phyloP scores from a whole-genome alignment of 2,113 vertebrate species.

The Platycercus adscitus region DNA sequence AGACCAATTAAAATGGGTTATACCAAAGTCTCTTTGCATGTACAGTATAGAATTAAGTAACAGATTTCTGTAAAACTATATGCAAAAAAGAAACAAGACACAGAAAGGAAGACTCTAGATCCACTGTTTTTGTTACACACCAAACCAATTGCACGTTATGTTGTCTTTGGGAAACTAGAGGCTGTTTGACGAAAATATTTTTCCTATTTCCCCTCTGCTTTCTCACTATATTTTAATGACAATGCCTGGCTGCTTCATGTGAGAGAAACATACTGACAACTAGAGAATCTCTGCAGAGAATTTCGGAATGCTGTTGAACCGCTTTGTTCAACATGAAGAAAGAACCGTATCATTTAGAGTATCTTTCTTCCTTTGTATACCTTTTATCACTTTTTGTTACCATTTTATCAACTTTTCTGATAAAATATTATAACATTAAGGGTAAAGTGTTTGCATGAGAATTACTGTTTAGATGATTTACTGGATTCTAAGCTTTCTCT shows the following conservation, averaged over 20 bases:
- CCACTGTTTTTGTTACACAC: slow-evolving; percentile 23
- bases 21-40: slow-evolving; percentile 44
- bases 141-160: background rate
- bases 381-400: background rate
- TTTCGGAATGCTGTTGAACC: background rate
- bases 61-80: slow-evolving; percentile 37
- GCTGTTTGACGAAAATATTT: background rate
- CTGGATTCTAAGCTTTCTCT: background rate
- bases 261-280: background rate
- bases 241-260: background rate
- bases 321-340: background rate
- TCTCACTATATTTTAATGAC: slow-evolving; percentile 7
- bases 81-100: slow-evolving; percentile 42
- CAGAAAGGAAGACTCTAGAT: slow-evolving; percentile 18
- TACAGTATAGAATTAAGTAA: slow-evolving; percentile 44
- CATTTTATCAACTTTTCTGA: background rate
- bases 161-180: slow-evolving; percentile 37
- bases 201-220: background rate
- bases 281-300: background rate
- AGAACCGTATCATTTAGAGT: background rate
- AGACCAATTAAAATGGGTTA: slow-evolving; percentile 36
- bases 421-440: background rate
- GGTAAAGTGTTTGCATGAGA: background rate
- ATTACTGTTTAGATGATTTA: background rate
- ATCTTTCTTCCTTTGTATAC: background rate